Evolutionary conservation across 2,888 invertebrate genomes (phyloP).

Genomic region (Ypsolopha sequella): DNA sequence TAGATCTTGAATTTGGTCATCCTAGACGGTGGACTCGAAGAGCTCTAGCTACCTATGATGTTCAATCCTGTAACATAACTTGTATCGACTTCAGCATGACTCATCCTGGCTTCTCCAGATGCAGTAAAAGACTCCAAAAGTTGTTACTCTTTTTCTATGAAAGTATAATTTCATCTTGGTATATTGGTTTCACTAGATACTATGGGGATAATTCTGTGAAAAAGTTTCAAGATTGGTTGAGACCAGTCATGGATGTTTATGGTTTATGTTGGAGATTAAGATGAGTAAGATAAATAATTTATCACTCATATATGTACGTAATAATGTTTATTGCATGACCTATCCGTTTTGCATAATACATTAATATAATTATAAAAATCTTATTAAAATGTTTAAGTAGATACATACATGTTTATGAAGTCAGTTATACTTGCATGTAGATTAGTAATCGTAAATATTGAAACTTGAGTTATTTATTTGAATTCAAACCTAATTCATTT

Average conservation of each 20-base stretch:
- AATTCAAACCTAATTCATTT: too few species aligned
- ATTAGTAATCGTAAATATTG: too few species aligned
- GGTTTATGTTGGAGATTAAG: constrained; percentile 51
- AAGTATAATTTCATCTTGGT: constrained; percentile 38
- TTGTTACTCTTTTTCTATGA: constrained; percentile 41
- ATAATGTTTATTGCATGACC: constrained; percentile 1
- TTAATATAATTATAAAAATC: too few species aligned
- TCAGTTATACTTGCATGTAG: too few species aligned
- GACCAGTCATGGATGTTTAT: constrained; percentile 31
- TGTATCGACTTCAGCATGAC: constrained; percentile 37
- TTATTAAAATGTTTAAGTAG: too few species aligned
- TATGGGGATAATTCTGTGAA: constrained; percentile 36
- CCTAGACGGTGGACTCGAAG: constrained; percentile 28
- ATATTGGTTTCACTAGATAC: constrained; percentile 30
- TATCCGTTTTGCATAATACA: too few species aligned
- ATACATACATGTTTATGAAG: too few species aligned
- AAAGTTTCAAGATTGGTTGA: constrained; percentile 44
- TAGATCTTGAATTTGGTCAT: constrained; percentile 46
- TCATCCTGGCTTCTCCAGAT: constrained; percentile 44
- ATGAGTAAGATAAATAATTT: neutral
- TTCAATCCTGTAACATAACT: constrained; percentile 34
- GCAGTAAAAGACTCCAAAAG: constrained; percentile 31
- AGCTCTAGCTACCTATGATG: constrained; percentile 36
- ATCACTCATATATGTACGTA: constrained; percentile 4
- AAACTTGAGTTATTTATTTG: too few species aligned